Conservation (phyloP, 1,140 invertebrate species). For the Vanessa tameamea region DNA sequence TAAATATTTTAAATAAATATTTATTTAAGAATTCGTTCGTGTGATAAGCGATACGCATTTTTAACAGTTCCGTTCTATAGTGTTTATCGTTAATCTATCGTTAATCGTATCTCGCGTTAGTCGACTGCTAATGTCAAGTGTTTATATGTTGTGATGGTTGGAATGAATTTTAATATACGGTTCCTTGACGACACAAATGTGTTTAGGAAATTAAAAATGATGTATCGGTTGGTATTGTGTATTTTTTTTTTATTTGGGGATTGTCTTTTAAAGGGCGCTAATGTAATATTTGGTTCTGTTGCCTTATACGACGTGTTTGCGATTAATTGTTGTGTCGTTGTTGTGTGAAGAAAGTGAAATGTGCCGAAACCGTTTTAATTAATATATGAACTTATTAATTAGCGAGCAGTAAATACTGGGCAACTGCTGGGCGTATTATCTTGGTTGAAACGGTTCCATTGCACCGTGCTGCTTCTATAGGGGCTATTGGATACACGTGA, state of each 20-base stretch:
- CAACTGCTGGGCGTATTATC: too few species aligned
- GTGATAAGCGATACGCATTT: constrained; percentile 29
- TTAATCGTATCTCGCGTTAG: not conserved
- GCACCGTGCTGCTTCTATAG: too few species aligned
- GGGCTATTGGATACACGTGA: too few species aligned
- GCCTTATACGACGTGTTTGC: too few species aligned
- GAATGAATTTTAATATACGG: constrained; percentile 18
- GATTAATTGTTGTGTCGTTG: too few species aligned
- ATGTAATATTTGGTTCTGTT: too few species aligned
- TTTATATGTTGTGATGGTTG: not conserved
- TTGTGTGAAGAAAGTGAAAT: too few species aligned
- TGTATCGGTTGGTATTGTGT: constrained; percentile 20
- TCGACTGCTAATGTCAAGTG: constrained; percentile 2
- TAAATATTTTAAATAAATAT: constrained; percentile 69
- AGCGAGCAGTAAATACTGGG: too few species aligned
- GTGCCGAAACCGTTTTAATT: too few species aligned
- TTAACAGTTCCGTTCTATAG: not conserved
- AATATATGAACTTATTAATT: too few species aligned
- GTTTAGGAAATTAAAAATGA: constrained; percentile 16
- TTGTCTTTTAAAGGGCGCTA: too few species aligned
- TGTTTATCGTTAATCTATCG: not conserved
- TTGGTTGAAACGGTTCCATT: too few species aligned
- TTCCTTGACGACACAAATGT: constrained; percentile 6
- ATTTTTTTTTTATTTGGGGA: not conserved
- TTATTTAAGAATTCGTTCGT: constrained; percentile 45